Evolutionary conservation across 2,113 vertebrate species (phyloP), one percentile per base, ranked within the genome.

Genomic region (Tupaia chinensis): DNA sequence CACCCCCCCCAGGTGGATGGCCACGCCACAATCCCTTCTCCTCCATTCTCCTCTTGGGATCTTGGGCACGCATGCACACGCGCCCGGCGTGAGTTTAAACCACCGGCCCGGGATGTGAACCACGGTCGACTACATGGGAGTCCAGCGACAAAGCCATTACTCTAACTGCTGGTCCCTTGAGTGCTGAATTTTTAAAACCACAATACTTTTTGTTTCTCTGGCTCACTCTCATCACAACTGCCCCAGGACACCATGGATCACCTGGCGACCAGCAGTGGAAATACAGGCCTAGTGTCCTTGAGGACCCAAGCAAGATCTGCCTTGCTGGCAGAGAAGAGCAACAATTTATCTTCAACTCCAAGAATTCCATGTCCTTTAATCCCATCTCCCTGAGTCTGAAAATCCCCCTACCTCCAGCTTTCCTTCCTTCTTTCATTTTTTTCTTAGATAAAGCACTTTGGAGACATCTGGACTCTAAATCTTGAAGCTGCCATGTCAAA

Each of bases 201-300:
- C 61, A 13, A 8, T 14, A 15, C 27, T 54, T 80, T 58, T 5
- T 22, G 12, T 74, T 66, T 54, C 14, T 0, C 2, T 5, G 1
- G 5, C 44, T 60, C 23, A 29, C 16, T 11, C 44, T 10, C 63
- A 22, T n/a, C 4, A 23, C 16, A 69, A 32, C 6, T 5, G 78
- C 73, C n/a, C 66, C 74, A 4, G 73, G 17, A 44, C 29, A 17
- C 44, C 20, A 25, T 22, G 44, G 63, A n/a, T 44, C 65, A 4
- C 87, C 96, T 96, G 9, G 73, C 91, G 79, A 58, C 27, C 60
- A 63, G 2, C 0, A 6, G 5, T 70, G 76, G 76, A 92, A 92
- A 63, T 92, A 54, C 91, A 96, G 53, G 56, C 27, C 44, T 16
- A 63, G 68, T 10, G 78, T 76, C 61, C 34, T 2, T 7, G 3